These are phyloP conservation scores for Haemorhous mexicanus DNA, from an alignment of 2,113 vertebrate genomes.

Conservation along the genomic window DNA sequence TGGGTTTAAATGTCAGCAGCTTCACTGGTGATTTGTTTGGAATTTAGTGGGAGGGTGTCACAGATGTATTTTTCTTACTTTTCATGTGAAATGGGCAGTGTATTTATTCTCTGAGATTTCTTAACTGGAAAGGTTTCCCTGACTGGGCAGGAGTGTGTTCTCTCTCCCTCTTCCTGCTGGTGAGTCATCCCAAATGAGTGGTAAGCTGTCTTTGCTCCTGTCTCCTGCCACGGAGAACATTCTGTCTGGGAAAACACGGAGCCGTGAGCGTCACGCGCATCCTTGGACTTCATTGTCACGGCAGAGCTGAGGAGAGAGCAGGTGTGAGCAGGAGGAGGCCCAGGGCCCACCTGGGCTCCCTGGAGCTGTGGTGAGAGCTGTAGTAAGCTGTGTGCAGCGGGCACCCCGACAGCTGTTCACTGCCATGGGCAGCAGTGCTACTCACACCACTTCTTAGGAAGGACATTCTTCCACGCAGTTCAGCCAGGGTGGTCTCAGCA, in stretches of 20 bases:
- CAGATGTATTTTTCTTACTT: background rate
- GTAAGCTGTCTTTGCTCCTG: background rate
- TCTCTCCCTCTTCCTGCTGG: background rate
- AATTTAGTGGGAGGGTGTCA: background rate
- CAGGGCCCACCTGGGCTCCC: background rate
- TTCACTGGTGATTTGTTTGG: background rate
- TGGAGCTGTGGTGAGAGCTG: background rate
- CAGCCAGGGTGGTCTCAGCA: background rate
- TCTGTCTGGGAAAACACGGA: slow-evolving; percentile 4
- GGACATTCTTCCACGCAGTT: background rate
- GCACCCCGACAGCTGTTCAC: background rate
- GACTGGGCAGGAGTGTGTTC: background rate
- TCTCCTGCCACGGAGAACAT: background rate
- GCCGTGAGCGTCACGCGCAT: fast-evolving
- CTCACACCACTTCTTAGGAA: background rate
- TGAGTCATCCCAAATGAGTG: background rate
- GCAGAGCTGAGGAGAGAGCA: background rate
- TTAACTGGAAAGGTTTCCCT: background rate
- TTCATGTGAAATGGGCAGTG: background rate
- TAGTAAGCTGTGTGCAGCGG: background rate
- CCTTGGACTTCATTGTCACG: background rate
- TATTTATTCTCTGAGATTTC: background rate
- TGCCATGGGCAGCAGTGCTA: background rate
- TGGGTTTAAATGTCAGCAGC: background rate
- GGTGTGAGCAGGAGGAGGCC: background rate